Conservation (phyloP, 2,888 invertebrate species). For the Loripinus fragilis region DNA sequence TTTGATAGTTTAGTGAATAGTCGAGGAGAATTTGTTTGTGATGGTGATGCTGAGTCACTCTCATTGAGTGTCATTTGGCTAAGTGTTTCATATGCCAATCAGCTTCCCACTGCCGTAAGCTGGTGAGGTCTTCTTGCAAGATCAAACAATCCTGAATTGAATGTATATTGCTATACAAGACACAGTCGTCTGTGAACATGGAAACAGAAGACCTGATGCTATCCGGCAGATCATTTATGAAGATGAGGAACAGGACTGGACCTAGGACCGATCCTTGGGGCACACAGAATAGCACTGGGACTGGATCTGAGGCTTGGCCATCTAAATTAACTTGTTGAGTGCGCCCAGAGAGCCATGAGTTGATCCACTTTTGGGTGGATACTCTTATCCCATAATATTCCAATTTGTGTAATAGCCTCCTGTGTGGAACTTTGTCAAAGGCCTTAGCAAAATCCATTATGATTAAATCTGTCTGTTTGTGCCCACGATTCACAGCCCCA, state of each 20-base stretch:
- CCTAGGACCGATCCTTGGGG: background rate
- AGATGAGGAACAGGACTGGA: background rate
- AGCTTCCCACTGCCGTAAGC: background rate
- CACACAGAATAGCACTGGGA: background rate
- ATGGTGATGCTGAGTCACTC: background rate
- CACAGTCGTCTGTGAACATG: background rate
- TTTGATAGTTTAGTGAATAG: background rate
- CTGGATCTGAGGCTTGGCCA: background rate
- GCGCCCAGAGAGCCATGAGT: background rate
- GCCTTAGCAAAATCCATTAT: background rate
- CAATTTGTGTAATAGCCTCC: no score
- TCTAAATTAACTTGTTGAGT: background rate
- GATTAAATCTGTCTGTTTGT: background rate
- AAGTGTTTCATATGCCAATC: constrained; percentile 2
- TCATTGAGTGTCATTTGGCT: constrained; percentile 3
- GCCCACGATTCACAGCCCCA: background rate
- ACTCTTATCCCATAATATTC: background rate
- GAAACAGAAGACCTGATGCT: background rate
- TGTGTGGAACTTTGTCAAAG: constrained; percentile 1
- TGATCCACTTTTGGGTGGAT: background rate
- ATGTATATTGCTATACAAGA: background rate
- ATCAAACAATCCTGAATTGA: background rate
- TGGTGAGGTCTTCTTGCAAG: constrained; percentile 9
- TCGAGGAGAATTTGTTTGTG: background rate
- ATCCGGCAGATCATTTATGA: constrained; percentile 6